These are phyloP conservation scores for Liopterus haemorrhoidalis DNA, from an alignment of 2,888 invertebrate species.

Conservation along the genomic window DNA sequence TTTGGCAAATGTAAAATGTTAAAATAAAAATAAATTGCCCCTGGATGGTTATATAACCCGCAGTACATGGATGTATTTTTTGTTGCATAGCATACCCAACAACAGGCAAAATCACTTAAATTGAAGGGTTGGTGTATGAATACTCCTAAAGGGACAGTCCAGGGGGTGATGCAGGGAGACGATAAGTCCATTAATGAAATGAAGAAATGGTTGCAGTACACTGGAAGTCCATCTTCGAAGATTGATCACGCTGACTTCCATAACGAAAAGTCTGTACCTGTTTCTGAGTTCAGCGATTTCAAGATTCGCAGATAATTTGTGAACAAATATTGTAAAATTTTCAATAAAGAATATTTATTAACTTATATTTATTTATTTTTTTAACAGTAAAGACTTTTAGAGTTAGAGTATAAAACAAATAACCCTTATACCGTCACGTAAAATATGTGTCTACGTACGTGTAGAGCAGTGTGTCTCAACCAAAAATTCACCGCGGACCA, in stretches of 20 bases:
- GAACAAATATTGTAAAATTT: too few relatives aligned
- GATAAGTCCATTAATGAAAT: constrained; percentile 54
- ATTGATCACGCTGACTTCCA: constrained; percentile 69
- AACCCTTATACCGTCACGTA: too few relatives aligned
- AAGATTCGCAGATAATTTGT: constrained; percentile 46
- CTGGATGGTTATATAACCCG: neutral
- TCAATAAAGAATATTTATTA: too few relatives aligned
- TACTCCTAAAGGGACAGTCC: constrained; percentile 60
- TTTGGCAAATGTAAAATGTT: constrained; percentile 11
- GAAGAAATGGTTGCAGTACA: constrained; percentile 59
- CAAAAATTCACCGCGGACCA: too few relatives aligned
- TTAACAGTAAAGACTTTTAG: too few relatives aligned
- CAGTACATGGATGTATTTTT: constrained; percentile 6
- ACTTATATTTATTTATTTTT: too few relatives aligned
- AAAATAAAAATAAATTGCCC: constrained; percentile 5
- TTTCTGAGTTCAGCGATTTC: constrained; percentile 50
- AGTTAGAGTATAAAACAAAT: too few relatives aligned
- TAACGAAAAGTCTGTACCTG: constrained; percentile 54
- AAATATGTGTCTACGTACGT: too few relatives aligned
- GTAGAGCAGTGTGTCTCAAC: too few relatives aligned
- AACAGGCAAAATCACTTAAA: constrained; percentile 57
- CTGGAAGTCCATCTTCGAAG: constrained; percentile 68
- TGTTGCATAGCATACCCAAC: constrained; percentile 56
- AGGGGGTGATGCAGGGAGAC: constrained; percentile 62
- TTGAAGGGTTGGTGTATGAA: constrained; percentile 71